Conservation (phyloP, 2,113 vertebrate species). For the Thomomys bottae region DNA sequence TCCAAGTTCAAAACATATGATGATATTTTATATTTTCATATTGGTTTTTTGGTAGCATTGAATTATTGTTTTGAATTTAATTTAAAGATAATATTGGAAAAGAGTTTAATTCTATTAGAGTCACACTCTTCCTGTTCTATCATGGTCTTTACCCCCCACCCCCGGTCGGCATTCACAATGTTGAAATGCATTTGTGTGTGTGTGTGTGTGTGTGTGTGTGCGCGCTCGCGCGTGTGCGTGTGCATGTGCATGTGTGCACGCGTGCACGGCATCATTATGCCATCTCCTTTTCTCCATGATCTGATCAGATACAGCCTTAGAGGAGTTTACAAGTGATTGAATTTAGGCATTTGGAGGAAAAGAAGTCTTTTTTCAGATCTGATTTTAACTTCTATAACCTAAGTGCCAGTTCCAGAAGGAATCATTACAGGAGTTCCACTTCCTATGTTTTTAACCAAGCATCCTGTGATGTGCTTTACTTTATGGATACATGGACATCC, state of each 20-base stretch:
- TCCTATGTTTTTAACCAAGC: neutral
- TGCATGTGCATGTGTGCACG: too few species aligned
- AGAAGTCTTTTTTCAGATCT: constrained; percentile 17
- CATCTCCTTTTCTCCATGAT: too few species aligned
- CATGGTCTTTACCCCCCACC: fast-evolving
- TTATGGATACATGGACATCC: constrained; percentile 47
- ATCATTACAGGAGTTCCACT: neutral
- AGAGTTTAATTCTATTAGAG: neutral
- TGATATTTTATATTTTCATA: neutral
- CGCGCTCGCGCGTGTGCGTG: too few species aligned
- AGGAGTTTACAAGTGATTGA: neutral
- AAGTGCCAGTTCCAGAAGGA: neutral
- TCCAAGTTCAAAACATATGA: neutral
- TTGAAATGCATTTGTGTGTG: too few species aligned
- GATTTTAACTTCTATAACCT: neutral
- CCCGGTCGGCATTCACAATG: too few species aligned
- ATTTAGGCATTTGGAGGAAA: neutral
- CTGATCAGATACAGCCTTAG: neutral
- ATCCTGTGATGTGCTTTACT: neutral
- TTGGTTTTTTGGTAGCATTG: neutral
- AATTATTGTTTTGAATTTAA: neutral
- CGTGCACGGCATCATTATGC: too few species aligned
- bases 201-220: too few species aligned
- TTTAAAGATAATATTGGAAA: neutral
- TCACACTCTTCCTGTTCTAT: fast-evolving